Base-by-base conservation (phyloP, 2,797 vertebrate genomes). In the Squalus acanthias region DNA sequence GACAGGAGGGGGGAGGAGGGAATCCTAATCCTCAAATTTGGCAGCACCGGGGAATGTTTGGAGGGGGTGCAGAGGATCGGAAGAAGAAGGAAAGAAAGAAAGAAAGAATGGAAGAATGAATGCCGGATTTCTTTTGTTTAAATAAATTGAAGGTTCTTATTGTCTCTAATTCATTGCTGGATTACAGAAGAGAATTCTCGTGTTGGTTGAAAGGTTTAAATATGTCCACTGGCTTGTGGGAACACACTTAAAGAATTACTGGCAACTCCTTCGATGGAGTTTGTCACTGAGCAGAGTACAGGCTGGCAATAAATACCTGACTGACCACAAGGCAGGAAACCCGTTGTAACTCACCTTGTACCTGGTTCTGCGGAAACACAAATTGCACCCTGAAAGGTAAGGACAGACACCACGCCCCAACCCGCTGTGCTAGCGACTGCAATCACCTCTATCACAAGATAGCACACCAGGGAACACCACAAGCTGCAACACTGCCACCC, bases 381-480 rank as follows among this genome's bases (percentile, higher is more conserved):
- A 22, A 46, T 6, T 85, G 39, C 74, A 76, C 10, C 12, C 33
- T 76, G 79, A 46, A 46, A 91, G 29, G 4, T 15, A 91, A 13
- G 10, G 9, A 33, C 53, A 26, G 53, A 91, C 29, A 63, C 53
- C 53, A 91, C 3, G 8, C 26, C 88, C 57, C 53, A 91, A 63
- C 2, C 33, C 10, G 33, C 60, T 6, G 57, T 33, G 29, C 13
- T 33, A 91, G 26, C 3, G n/a, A 60, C 12, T 91, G 26, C 12
- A 0, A 63, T 91, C 88, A 91, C 8, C 88, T 33, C n/a, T 46
- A 82, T 39, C 46, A 15, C 79, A 85, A 22, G 4, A 17, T 29
- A 65, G 53, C 72, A 96, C 85, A 96, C 88, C n/a, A 70, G 82
- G 95, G 65, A 96, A 53, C 4, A 95, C 93, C 13, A 96, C 79